phyloP scores from a whole-genome alignment of 2,113 vertebrate genomes.

The Notothenia coriiceps region DNA sequence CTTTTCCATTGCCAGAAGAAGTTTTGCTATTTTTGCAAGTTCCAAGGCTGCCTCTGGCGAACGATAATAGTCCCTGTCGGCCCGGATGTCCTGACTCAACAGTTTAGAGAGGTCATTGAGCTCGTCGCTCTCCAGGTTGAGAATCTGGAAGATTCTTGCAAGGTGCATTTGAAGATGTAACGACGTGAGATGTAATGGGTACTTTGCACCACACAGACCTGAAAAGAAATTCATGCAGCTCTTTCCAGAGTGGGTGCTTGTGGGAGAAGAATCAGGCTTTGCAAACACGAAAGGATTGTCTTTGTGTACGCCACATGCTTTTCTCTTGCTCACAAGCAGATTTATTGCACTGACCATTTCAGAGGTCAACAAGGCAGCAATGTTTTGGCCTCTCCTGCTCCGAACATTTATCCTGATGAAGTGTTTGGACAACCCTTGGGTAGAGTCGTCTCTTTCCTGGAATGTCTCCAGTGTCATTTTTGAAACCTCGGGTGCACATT shows the following conservation, averaged over 20 bases:
- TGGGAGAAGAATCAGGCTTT: conserved; percentile 20
- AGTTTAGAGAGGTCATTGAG: conserved; percentile 60
- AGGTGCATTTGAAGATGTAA: conserved; percentile 51
- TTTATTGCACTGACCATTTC: conserved; percentile 42
- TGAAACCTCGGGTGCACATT: conserved; percentile 50
- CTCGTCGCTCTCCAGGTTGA: conserved; percentile 71
- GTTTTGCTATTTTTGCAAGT: conserved; percentile 72
- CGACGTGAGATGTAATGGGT: conserved; percentile 55
- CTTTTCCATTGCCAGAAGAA: conserved; percentile 70
- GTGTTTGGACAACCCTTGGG: conserved; percentile 51
- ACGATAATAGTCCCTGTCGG: conserved; percentile 57
- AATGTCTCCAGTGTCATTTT: conserved; percentile 61
- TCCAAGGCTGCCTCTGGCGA: conserved; percentile 56
- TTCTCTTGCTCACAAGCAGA: conserved; percentile 56
- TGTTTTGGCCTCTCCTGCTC: neutral
- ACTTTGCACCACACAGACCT: conserved; percentile 44
- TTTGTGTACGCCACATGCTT: conserved; percentile 28
- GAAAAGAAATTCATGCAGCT: conserved; percentile 45
- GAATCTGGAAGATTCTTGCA: conserved; percentile 69
- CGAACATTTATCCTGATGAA: conserved; percentile 58
- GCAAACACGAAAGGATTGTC: conserved; percentile 69
- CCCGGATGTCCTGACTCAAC: conserved; percentile 56
- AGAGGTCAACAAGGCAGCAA: conserved; percentile 58
- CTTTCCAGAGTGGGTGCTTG: conserved; percentile 28
- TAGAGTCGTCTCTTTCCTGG: conserved; percentile 21